phyloP scores from a whole-genome alignment of 2,797 vertebrate genomes.

The Bradypodion ventrale region DNA sequence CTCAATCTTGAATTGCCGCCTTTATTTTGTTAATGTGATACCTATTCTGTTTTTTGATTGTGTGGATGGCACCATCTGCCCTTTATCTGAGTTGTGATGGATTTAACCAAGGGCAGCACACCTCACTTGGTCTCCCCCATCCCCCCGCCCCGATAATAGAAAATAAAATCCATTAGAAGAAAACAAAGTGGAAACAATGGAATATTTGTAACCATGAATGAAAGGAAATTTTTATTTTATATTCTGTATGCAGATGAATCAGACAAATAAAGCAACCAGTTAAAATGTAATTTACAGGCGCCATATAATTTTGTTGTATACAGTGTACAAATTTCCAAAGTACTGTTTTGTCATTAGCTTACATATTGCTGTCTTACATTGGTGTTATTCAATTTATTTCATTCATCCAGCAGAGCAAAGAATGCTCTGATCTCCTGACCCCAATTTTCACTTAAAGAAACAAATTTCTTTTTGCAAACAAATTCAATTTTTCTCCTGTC shows the following conservation, averaged over 20 bases:
- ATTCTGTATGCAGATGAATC: constrained; percentile 32
- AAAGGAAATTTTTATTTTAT: constrained; percentile 1
- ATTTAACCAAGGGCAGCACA: neutral
- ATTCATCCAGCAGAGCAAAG: constrained; percentile 71
- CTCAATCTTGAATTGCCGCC: neutral
- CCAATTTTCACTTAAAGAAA: constrained; percentile 84
- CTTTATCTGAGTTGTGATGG: neutral
- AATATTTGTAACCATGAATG: constrained; percentile 21
- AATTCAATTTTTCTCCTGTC: constrained; percentile 83
- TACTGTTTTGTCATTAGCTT: constrained; percentile 72
- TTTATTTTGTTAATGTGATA: neutral
- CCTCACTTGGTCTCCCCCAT: neutral
- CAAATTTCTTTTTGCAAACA: constrained; percentile 82
- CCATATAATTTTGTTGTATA: constrained; percentile 1
- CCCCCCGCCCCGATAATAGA: too few species aligned
- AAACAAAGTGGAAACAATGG: constrained; percentile 10
- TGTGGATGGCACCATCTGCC: neutral
- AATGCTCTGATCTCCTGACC: constrained; percentile 77
- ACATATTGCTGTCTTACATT: constrained; percentile 58
- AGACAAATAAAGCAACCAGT: constrained; percentile 3
- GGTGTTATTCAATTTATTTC: constrained; percentile 80
- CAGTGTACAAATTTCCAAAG: constrained; percentile 46
- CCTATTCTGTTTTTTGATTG: neutral
- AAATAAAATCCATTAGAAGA: constrained; percentile 5
- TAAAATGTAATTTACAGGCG: constrained; percentile 42